phyloP scores from a whole-genome alignment of 2,797 vertebrate genomes.

The Sebastes melanostomus region DNA sequence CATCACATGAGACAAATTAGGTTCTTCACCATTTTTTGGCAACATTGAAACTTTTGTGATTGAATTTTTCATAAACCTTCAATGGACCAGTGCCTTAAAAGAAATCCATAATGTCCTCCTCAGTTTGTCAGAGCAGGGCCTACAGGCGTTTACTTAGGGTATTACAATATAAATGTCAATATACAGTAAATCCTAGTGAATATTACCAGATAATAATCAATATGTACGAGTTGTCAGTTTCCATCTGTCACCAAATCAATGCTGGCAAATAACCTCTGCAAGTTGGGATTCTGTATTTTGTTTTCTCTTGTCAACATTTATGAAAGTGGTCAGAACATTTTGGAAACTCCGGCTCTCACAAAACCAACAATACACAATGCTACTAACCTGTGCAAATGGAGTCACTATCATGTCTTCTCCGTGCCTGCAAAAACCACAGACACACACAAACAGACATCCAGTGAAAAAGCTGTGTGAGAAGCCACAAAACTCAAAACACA shows the following conservation, averaged over 20 bases:
- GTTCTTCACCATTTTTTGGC: neutral
- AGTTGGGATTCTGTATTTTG: neutral
- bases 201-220: neutral
- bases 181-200: neutral
- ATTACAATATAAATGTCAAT: neutral
- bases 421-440: constrained; percentile 80
- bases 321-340: neutral
- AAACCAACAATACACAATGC: neutral
- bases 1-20: neutral
- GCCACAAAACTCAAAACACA: neutral
- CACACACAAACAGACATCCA: constrained; percentile 35
- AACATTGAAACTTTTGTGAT: neutral
- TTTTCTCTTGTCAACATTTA: neutral
- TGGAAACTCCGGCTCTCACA: neutral
- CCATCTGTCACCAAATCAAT: neutral
- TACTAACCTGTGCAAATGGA: constrained; percentile 92
- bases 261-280: too few relatives aligned
- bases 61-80: neutral
- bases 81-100: fast-evolving
- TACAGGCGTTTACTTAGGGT: neutral
- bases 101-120: too few relatives aligned
- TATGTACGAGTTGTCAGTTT: neutral
- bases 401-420: constrained; percentile 98
- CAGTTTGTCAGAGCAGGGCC: too few relatives aligned
- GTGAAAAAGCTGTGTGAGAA: constrained; percentile 25